These are phyloP conservation scores for Pantherophis guttatus DNA, from an alignment of 2,113 vertebrate genomes.

Conservation along the genomic window DNA sequence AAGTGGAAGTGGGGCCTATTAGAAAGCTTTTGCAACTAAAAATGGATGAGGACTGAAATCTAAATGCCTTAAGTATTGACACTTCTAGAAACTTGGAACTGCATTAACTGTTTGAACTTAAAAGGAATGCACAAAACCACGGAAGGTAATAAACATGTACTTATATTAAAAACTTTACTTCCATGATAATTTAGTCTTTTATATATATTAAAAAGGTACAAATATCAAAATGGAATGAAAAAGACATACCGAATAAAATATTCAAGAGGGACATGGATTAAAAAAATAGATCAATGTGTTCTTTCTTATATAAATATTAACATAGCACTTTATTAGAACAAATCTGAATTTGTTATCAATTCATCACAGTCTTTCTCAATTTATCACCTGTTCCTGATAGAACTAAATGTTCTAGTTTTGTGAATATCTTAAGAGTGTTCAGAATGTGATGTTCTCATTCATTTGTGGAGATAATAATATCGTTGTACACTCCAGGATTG, in stretches of 20 bases:
- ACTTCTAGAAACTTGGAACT: background rate
- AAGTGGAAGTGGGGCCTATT: background rate
- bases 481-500: background rate
- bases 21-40: slow-evolving; percentile 1
- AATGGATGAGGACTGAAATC: background rate
- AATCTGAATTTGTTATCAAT: background rate
- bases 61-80: background rate
- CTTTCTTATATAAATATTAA: background rate
- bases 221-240: background rate
- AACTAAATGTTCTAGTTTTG: background rate
- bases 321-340: background rate
- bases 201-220: background rate
- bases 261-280: background rate
- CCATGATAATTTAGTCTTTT: background rate
- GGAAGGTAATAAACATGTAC: background rate
- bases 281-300: background rate
- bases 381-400: background rate
- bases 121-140: background rate
- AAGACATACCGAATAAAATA: background rate
- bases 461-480: background rate
- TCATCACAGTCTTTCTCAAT: background rate
- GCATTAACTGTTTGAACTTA: background rate
- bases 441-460: background rate
- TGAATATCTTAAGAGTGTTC: background rate
- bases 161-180: background rate